Evolutionary conservation across 2,113 vertebrate species (phyloP).

Genomic region (Indicator indicator): DNA sequence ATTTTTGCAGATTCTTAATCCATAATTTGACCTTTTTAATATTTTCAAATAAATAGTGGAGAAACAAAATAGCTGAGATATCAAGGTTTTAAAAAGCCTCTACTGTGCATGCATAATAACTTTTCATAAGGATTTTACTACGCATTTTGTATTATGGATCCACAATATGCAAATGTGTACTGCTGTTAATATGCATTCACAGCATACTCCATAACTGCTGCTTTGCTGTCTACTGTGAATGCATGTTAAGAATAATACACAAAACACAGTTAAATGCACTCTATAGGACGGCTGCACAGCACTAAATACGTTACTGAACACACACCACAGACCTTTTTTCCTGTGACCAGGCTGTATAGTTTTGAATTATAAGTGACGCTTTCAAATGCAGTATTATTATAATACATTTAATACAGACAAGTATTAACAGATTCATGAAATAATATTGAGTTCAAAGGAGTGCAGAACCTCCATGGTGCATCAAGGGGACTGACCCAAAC

Average conservation of each 20-base stretch:
- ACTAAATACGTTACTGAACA: not conserved
- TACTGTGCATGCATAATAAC: slow-evolving; percentile 61
- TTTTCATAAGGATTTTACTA: slow-evolving; percentile 60
- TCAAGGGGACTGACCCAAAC: not conserved
- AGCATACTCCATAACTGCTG: slow-evolving; percentile 54
- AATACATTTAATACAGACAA: not conserved
- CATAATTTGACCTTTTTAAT: slow-evolving; percentile 62
- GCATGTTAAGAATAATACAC: slow-evolving; percentile 55
- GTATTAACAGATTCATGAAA: not conserved
- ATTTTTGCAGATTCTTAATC: slow-evolving; percentile 58
- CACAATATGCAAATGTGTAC: slow-evolving; percentile 60
- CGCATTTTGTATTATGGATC: slow-evolving; percentile 37
- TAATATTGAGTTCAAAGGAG: not conserved
- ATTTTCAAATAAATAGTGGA: slow-evolving; percentile 61
- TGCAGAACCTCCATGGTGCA: not conserved
- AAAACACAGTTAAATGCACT: slow-evolving; percentile 22
- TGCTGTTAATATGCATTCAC: slow-evolving; percentile 67
- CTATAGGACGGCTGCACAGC: not conserved
- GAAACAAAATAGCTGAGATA: slow-evolving; percentile 65
- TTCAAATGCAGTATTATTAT: not conserved
- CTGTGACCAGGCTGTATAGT: not conserved
- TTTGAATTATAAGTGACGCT: not conserved
- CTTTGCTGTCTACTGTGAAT: slow-evolving; percentile 67
- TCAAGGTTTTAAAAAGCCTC: slow-evolving; percentile 70
- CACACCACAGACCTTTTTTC: not conserved